phyloP scores from a whole-genome alignment of 2,888 invertebrate genomes.

The Napeogenes sylphis region DNA sequence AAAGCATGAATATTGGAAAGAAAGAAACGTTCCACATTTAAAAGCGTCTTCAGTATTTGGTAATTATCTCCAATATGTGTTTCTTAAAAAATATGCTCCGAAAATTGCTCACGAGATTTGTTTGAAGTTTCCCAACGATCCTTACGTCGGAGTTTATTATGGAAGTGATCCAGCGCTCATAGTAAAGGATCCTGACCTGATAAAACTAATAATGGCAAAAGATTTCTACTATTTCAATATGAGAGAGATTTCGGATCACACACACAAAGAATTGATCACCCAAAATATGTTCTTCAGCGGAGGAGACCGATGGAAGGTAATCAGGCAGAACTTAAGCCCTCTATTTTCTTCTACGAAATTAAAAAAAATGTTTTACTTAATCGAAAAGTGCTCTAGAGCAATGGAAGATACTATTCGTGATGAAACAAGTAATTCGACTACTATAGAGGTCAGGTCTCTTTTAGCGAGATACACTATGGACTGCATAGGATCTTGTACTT shows the following conservation, averaged over 20 bases:
- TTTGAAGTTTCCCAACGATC: slow-evolving; percentile 43
- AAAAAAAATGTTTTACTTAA: slow-evolving; percentile 59
- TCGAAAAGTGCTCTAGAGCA: slow-evolving; percentile 42
- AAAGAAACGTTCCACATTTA: slow-evolving; percentile 44
- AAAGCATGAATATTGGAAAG: slow-evolving; percentile 45
- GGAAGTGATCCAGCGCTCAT: slow-evolving; percentile 56
- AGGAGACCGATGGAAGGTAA: slow-evolving; percentile 57
- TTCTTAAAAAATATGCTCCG: slow-evolving; percentile 41
- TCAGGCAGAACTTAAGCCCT: slow-evolving; percentile 55
- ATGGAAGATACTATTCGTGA: slow-evolving; percentile 46
- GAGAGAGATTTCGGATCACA: slow-evolving; percentile 46
- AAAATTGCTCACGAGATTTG: slow-evolving; percentile 44
- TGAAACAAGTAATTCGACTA: slow-evolving; percentile 18
- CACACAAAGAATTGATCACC: slow-evolving; percentile 43
- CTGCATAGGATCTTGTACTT: slow-evolving; percentile 49
- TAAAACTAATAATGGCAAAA: slow-evolving; percentile 51
- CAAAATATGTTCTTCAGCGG: slow-evolving; percentile 47
- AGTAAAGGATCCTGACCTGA: slow-evolving; percentile 49
- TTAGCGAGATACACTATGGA: slow-evolving; percentile 53
- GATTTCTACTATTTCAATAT: slow-evolving; percentile 59
- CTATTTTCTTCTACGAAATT: slow-evolving; percentile 58
- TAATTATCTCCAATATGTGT: slow-evolving; percentile 47
- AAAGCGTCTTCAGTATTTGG: slow-evolving; percentile 50
- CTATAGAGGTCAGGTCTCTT: slow-evolving; percentile 39
- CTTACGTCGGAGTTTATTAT: slow-evolving; percentile 54